Conservation (phyloP, 53 echinoderm and acorn worm genomes). For the Hippasteria phrygiana region DNA sequence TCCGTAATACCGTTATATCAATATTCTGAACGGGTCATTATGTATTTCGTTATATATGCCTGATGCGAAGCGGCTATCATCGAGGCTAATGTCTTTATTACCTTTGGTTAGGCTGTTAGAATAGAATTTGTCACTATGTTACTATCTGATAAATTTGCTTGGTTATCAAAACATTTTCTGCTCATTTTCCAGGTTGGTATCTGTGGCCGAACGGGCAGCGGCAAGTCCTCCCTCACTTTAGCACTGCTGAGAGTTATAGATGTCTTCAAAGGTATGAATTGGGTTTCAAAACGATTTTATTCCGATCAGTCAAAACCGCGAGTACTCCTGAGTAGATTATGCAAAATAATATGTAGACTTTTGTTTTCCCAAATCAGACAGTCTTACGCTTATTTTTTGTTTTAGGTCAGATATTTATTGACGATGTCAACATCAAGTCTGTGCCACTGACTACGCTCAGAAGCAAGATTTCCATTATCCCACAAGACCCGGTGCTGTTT, state of each 20-base stretch:
- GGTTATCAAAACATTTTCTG: not conserved
- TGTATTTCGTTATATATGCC: not conserved
- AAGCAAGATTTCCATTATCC: slow-evolving; percentile 72
- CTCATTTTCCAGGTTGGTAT: slow-evolving; percentile 47
- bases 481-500: slow-evolving; percentile 77
- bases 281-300: not conserved
- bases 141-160: too few relatives aligned
- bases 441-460: slow-evolving; percentile 75
- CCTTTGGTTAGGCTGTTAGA: not conserved
- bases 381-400: too few relatives aligned
- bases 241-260: slow-evolving; percentile 61
- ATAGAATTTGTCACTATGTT: too few relatives aligned
- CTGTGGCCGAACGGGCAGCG: slow-evolving; percentile 70
- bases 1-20: too few relatives aligned
- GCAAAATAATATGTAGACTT: not conserved
- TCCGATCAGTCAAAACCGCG: not conserved
- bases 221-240: slow-evolving; percentile 58
- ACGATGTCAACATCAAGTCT: slow-evolving; percentile 69
- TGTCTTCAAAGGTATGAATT: slow-evolving; percentile 63
- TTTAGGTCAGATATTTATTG: slow-evolving; percentile 64
- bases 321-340: not conserved
- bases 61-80: not conserved
- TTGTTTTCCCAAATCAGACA: too few relatives aligned
- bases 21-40: not conserved
- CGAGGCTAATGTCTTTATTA: too few relatives aligned